Evolutionary conservation across 1,140 invertebrate species (phyloP).

Genomic region (Drosophila littoralis): DNA sequence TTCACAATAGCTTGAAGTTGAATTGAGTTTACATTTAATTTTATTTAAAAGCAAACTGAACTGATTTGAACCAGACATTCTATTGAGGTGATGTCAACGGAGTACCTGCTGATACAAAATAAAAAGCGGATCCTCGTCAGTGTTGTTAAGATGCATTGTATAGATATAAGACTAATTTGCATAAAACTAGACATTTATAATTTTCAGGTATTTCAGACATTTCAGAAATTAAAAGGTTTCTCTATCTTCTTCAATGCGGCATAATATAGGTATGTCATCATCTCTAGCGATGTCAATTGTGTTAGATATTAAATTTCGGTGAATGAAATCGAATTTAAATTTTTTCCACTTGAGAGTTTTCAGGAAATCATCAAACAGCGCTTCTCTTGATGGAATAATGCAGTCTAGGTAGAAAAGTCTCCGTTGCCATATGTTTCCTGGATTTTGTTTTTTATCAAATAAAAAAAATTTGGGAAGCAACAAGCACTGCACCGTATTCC

Average conservation of each 20-base stretch:
- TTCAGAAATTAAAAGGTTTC: slow-evolving; percentile 13
- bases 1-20: no score
- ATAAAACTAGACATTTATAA: background rate
- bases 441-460: slow-evolving; percentile 85
- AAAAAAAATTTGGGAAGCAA: slow-evolving; percentile 86
- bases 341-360: slow-evolving; percentile 85
- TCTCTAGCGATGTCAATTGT: slow-evolving; percentile 27
- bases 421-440: slow-evolving; percentile 87
- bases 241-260: slow-evolving; percentile 63
- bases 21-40: no score
- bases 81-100: no score
- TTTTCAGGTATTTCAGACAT: background rate
- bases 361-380: slow-evolving; percentile 85
- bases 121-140: no score
- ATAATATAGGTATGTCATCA: slow-evolving; percentile 77
- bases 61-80: no score
- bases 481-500: slow-evolving; percentile 85
- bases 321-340: slow-evolving; percentile 84
- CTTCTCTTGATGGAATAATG: slow-evolving; percentile 85
- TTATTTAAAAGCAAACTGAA: no score
- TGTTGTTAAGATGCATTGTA: no score
- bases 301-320: slow-evolving; percentile 27
- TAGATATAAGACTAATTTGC: no score
- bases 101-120: no score
- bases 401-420: slow-evolving; percentile 86